Evolutionary conservation across 1,140 invertebrate genomes (phyloP), one percentile per base, ranked within the genome.

Genomic region (Caerostris extrusa): DNA sequence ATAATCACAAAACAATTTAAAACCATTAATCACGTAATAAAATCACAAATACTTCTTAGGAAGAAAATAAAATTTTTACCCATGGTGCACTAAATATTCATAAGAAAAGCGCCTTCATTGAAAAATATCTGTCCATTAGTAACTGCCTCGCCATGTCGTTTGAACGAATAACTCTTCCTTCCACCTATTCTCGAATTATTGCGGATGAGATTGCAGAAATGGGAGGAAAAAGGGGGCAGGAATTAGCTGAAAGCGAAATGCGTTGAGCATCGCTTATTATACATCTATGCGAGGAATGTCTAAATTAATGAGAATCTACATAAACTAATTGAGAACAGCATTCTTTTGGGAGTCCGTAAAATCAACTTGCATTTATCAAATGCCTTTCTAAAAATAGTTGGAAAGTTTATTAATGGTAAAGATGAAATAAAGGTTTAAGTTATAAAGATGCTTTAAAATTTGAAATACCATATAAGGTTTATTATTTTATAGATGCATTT

Each of bases 311-410:
- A 56, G 82, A 83, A 19, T 83, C 55, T 57, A 34, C 55, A 83
- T 58, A 83, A 58, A 83, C 55, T 83, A 83, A 83, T 58, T 83
- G 82, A 83, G 55, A 58, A 50, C 71, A 56, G 17, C 82, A 83
- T 83, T 83, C 82, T 10, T 56, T 19, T 2, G 8, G 71, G 10
- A 34, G 5, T 4, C 34, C 10, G 12, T 12, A 50, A 8, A 77
- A 12, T 10, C 8, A 5, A 19, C 12, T 64, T 8, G 19, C 71
- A 77, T 77, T 77, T 53, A 77, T 77, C 34, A 77, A 50, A 77
- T 77, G 34, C 34, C 71, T 17, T 53, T 10, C 34, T 77, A 53
- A 77, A 61, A 77, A 77, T 77, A 53, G 34, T 8, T 34, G 7
- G 19, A 19, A 77, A 12, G 69, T 71, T 71, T 6, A 67, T 17